Evolutionary conservation across 2,113 vertebrate species (phyloP).

Genomic region (Mus musculus): GRCm39 chr16:52315501-52316000

Average conservation of each 20-base stretch:
- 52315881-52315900: not conserved
- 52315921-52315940: not conserved
- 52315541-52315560: not conserved
- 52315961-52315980: not conserved
- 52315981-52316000: not conserved
- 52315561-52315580: too few relatives aligned
- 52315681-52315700: not conserved
- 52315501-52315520: not conserved
- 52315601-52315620: not conserved
- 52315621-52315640: not conserved
- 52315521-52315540: not conserved
- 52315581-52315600: not conserved
- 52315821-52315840: not conserved
- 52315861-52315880: not conserved
- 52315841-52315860: not conserved
- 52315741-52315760: not conserved
- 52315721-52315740: not conserved
- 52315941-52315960: not conserved
- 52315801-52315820: not conserved
- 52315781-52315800: not conserved
- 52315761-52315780: not conserved
- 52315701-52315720: not conserved
- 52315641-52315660: not conserved
- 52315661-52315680: not conserved
- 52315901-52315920: not conserved